Percentiles rank a stretch among this genome's conserved stretches.
phyloP scores from a whole-genome alignment of 2,113 vertebrate genomes.

The Carlito syrichta region DNA sequence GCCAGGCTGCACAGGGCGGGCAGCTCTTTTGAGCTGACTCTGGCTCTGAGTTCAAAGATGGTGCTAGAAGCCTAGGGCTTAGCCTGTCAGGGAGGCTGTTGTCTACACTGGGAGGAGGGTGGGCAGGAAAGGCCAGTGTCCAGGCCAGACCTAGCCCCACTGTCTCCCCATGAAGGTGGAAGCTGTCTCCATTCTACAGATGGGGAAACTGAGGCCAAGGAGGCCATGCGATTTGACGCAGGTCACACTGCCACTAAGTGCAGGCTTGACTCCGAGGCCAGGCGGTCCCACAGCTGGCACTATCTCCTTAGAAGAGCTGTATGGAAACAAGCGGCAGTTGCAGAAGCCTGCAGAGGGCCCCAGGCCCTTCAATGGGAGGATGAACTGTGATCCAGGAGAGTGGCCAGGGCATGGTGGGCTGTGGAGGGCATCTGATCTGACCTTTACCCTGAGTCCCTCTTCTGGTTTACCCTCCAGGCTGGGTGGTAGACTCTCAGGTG shows the following conservation, averaged over 20 bases:
- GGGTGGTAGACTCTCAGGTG: too few relatives aligned
- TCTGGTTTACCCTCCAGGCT: too few relatives aligned
- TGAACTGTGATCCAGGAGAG: background rate
- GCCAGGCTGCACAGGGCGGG: background rate
- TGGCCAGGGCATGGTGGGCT: too few relatives aligned
- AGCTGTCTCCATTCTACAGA: background rate
- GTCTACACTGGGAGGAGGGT: too few relatives aligned
- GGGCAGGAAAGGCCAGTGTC: background rate
- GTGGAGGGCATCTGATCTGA: background rate
- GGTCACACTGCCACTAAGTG: too few relatives aligned
- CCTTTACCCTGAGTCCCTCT: too few relatives aligned
- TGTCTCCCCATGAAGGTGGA: background rate
- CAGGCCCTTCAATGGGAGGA: background rate
- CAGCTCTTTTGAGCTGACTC: background rate
- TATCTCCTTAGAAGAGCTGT: background rate
- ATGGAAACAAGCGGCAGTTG: background rate
- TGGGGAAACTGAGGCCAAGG: background rate
- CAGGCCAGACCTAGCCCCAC: accelerated
- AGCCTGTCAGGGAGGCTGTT: background rate
- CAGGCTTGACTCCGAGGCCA: background rate
- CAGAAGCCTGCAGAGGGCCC: background rate
- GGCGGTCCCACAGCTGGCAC: too few relatives aligned
- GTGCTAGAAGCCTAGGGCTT: too few relatives aligned
- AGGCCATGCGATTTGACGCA: too few relatives aligned
- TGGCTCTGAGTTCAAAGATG: too few relatives aligned